A percentile compares a stretch with the other conserved stretches of the same genome.
Conservation (phyloP, 1,140 invertebrate species). For the Microplitis mediator region DNA sequence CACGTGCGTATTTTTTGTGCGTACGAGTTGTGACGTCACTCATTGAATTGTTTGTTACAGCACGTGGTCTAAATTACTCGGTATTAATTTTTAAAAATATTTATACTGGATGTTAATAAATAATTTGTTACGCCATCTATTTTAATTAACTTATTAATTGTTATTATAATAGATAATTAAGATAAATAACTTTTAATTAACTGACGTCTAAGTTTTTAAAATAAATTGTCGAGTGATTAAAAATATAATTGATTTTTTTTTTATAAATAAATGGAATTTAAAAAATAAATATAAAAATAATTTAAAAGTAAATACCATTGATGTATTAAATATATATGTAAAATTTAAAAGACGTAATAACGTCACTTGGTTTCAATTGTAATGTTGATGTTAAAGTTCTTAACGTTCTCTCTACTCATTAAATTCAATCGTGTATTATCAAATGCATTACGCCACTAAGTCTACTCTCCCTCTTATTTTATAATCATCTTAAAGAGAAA, state of each 20-base stretch:
- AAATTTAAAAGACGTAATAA: slow-evolving; percentile 10
- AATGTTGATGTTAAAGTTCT: slow-evolving; percentile 1
- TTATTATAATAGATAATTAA: too few relatives aligned
- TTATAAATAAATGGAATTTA: too few relatives aligned
- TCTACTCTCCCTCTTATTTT: neutral
- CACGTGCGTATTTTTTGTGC: neutral
- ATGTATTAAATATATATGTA: neutral
- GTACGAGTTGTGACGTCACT: neutral
- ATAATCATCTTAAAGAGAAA: neutral
- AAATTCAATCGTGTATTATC: slow-evolving; percentile 15
- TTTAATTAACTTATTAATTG: too few relatives aligned
- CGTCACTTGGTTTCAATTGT: slow-evolving; percentile 10
- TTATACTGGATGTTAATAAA: neutral
- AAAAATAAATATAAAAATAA: neutral
- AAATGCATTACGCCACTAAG: neutral
- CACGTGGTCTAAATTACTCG: too few relatives aligned
- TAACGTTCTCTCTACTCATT: neutral
- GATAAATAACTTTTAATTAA: too few relatives aligned
- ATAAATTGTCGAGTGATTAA: too few relatives aligned
- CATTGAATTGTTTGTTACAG: neutral
- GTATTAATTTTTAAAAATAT: neutral
- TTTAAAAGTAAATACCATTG: neutral
- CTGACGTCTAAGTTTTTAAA: too few relatives aligned
- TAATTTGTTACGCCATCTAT: neutral
- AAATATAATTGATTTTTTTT: too few relatives aligned